These are phyloP conservation scores for Pseudomyrmex dendroicus DNA, from an alignment of 1,140 invertebrate genomes.

Conservation along the genomic window DNA sequence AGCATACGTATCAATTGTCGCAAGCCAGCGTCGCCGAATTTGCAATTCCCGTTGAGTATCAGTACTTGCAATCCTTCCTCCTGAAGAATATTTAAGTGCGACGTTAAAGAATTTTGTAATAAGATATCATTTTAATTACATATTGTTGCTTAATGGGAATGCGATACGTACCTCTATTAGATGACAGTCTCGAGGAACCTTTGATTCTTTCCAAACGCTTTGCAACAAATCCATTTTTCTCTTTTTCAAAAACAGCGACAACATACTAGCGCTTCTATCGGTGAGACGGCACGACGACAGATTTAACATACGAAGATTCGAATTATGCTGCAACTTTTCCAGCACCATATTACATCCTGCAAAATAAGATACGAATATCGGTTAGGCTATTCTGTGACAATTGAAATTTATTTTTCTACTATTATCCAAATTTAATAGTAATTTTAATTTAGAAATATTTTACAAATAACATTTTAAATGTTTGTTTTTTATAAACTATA, in stretches of 20 bases:
- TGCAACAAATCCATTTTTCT: constrained; percentile 61
- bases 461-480: not conserved
- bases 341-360: constrained; percentile 68
- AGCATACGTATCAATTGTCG: constrained; percentile 44
- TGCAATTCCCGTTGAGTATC: constrained; percentile 65
- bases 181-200: not conserved
- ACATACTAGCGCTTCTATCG: constrained; percentile 45
- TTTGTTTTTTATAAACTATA: no score
- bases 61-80: constrained; percentile 62
- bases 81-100: constrained; percentile 38
- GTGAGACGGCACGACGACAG: constrained; percentile 66
- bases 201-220: constrained; percentile 50
- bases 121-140: not conserved
- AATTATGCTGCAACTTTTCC: constrained; percentile 45
- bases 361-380: not conserved
- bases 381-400: not conserved
- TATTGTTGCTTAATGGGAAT: not conserved
- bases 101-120: not conserved
- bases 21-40: constrained; percentile 61
- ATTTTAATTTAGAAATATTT: not conserved
- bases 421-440: no score
- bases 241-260: constrained; percentile 67
- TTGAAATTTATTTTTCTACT: not conserved
- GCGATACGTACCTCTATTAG: not conserved
- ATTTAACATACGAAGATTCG: constrained; percentile 55